Base-by-base conservation (phyloP, 2,888 invertebrate species). In the Nasonia oneida region DNA sequence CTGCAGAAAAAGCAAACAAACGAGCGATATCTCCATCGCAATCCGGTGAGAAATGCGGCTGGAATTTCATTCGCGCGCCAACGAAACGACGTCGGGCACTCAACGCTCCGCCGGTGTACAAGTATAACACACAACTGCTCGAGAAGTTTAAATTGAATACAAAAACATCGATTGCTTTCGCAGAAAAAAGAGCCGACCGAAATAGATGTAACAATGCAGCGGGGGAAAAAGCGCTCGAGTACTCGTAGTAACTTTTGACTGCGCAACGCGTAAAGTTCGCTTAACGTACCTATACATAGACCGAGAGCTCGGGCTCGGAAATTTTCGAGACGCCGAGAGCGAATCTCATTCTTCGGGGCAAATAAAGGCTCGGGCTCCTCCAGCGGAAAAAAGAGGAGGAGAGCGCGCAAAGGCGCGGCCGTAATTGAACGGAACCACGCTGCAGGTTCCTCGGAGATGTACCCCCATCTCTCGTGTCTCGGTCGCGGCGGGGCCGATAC, bases 361-460 rank as follows among this genome's bases (percentile, higher is more conserved):
- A 67, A 67, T 29, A 67, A 33, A 67, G 10, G 67, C 0, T 67
- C 12, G 37, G 18, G 47, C 23, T 47, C 37, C 78, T 85, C 83
- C 86, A n/a, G 15, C 50, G 37, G 50, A 67, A 47, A 75, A 53
- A 57, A 77, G 57, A 18, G 61, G 64, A 29, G 29, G 29, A 23
- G n/a, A n/a, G 15, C 39, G 71, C 33, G 18, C 6, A 57, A 57
- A 18, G 23, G 61, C 18, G 18, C 47, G 57, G 53, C 64, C 23
- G 53, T 86, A 85, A 88, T 89, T 82, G 85, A 86, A 87, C 87
- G 87, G 87, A 88, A 88, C 85, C 87, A 87, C 87, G 86, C 81
- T 82, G 86, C 42, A 39, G 39, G 87, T 84, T 86, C 82, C 78
- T 82, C 39, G 15, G 2, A 74, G 71, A 50, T 37, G 15, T 15